Evolutionary conservation across 92 coral and sea anemone species (phyloP).

Genomic region (Chrysogorgia sp.): DNA sequence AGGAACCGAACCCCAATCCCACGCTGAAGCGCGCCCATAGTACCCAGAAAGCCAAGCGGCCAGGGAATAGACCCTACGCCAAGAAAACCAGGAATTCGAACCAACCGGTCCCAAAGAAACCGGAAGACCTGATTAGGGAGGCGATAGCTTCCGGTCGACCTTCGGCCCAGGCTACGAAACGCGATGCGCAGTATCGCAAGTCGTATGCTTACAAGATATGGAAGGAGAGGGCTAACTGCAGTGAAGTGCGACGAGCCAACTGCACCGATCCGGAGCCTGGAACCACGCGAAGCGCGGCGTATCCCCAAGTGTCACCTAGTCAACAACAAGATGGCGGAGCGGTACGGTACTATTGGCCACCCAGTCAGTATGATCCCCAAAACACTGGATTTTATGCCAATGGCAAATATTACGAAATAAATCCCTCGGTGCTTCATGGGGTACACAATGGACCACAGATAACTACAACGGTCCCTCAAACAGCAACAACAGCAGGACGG

Average conservation of each 20-base stretch:
- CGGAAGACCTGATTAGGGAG: conserved; percentile 38
- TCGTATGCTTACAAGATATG: conserved; percentile 41
- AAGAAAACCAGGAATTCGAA: conserved; percentile 3
- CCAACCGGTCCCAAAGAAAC: conserved; percentile 13
- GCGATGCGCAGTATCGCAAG: conserved; percentile 42
- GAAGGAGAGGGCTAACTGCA: conserved; percentile 26
- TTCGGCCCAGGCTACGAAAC: conserved; percentile 12
- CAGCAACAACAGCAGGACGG: background rate
- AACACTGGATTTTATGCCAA: conserved; percentile 36
- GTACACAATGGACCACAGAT: conserved; percentile 2
- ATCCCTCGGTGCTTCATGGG: conserved; percentile 5
- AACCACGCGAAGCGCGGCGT: background rate
- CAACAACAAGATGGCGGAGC: conserved; percentile 1
- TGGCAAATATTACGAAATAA: conserved; percentile 36
- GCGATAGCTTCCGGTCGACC: conserved; percentile 12
- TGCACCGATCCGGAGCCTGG: background rate
- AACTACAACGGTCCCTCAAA: conserved; percentile 1
- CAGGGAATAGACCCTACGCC: background rate
- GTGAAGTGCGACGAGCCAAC: too few relatives aligned
- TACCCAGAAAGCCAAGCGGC: conserved; percentile 27
- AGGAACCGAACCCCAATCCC: background rate
- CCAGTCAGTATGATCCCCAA: background rate
- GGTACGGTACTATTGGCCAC: conserved; percentile 20
- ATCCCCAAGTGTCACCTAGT: background rate
- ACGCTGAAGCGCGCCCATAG: background rate